Evolutionary conservation across 2,888 invertebrate species (phyloP), one percentile per base, ranked within the genome.

Genomic region (Leptopilina drosophilae): DNA sequence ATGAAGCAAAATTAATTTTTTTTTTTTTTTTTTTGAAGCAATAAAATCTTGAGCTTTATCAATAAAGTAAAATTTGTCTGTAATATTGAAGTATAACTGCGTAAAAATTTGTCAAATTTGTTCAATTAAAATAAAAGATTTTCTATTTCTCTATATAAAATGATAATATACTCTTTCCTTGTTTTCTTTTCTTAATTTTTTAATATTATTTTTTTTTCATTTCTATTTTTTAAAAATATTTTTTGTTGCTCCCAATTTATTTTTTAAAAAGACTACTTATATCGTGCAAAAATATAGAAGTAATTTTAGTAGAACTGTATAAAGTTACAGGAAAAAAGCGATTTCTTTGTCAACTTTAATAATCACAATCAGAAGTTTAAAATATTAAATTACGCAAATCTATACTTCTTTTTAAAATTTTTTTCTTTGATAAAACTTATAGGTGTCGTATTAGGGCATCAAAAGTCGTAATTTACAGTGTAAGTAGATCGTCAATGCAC

Each of bases 401-500:
- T 66, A 64, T 76, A 33, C 65, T 69, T 64, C 49, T 56, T 26
- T 62, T 15, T 1, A 20, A 20, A 20, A 20, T 75, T 76, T 65
- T 73, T 64, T 64, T 53, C 4, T 49, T 49, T 11, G 49, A 20
- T 49, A 64, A 11, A 56, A 40, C 49, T 49, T 67, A 42, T 49
- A 76, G 76, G 76, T 77, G 62, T 64, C 64, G 64, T 65, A 66
- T 59, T 79, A 75, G 80, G 62, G 76, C 66, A 40, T 78, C 62
- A 82, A 82, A 85, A 87, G 85, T 86, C 87, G 87, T 88, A 87
- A 79, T 82, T 82, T 81, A 42, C 59, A 81, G 82, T 86, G 2
- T 86, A 84, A 84, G 86, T 87, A 85, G 83, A 84, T 86, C 83
- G 84, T 85, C 83, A 78, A 82, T 87, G 80, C 82, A 83, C 84